These are phyloP conservation scores for Syrmaticus mikado DNA, from an alignment of 2,113 vertebrate genomes.

Conservation along the genomic window DNA sequence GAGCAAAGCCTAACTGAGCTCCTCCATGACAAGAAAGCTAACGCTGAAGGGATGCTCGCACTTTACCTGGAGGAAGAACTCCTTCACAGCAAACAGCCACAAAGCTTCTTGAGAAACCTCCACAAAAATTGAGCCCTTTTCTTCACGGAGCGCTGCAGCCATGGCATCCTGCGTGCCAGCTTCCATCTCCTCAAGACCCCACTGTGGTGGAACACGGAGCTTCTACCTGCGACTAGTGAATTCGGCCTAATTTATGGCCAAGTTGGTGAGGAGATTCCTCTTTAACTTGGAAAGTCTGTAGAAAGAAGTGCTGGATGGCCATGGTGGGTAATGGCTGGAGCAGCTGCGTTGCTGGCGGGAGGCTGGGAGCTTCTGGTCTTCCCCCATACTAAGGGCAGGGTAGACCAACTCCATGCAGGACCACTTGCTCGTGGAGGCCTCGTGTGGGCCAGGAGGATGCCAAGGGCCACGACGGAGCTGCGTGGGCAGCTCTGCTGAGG, in stretches of 20 bases:
- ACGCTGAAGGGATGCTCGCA: fast-evolving
- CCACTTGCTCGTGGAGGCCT: fast-evolving
- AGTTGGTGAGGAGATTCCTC: fast-evolving
- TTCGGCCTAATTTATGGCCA: fast-evolving
- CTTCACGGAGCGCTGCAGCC: fast-evolving
- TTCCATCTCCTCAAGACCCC: neutral
- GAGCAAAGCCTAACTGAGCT: fast-evolving
- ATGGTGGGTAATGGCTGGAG: fast-evolving
- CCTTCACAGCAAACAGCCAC: fast-evolving
- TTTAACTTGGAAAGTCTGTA: fast-evolving
- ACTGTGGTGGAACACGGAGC: fast-evolving
- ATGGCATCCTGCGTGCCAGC: fast-evolving
- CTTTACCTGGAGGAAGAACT: neutral
- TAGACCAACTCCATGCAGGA: neutral
- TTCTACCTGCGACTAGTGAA: fast-evolving
- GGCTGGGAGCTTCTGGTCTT: neutral
- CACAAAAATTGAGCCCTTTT: neutral
- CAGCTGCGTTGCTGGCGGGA: fast-evolving
- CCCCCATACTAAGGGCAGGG: neutral
- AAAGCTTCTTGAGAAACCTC: neutral
- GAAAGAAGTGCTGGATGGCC: fast-evolving
- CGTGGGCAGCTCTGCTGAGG: neutral
- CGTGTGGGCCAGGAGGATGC: fast-evolving
- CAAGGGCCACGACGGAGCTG: fast-evolving
- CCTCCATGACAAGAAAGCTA: neutral